Conservation (phyloP, 2,797 vertebrate species). For the Pyrocephalus nanus region DNA sequence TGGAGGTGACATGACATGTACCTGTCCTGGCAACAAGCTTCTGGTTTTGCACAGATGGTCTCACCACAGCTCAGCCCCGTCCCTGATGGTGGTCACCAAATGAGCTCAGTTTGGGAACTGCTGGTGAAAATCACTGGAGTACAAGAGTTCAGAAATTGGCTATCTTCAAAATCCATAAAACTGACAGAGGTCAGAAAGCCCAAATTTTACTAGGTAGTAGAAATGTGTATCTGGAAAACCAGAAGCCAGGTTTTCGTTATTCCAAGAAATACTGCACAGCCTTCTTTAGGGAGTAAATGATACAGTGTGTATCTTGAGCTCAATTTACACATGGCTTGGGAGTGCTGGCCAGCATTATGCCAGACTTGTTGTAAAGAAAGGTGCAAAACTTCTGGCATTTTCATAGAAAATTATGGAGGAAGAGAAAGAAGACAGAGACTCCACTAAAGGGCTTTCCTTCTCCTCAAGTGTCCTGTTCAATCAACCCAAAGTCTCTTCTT, state of each 20-base stretch:
- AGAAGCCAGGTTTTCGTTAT: conserved; percentile 57
- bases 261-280: conserved; percentile 24
- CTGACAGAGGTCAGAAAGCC: conserved; percentile 49
- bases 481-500: background rate
- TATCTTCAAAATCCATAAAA: conserved; percentile 59
- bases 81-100: background rate
- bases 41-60: background rate
- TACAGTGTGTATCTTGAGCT: background rate
- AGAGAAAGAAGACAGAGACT: background rate
- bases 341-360: background rate
- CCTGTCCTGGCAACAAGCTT: background rate
- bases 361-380: conserved; percentile 29
- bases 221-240: conserved; percentile 53
- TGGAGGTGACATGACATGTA: background rate
- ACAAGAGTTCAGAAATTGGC: conserved; percentile 28
- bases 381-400: conserved; percentile 15
- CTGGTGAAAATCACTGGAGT: conserved; percentile 1
- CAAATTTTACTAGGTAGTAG: conserved; percentile 46
- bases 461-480: background rate
- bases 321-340: background rate
- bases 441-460: background rate
- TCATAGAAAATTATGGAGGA: background rate
- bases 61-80: background rate
- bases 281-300: conserved; percentile 51
- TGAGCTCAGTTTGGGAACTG: background rate